Base-by-base conservation (phyloP, 2,888 invertebrate genomes). In the Drosophila merina region DNA sequence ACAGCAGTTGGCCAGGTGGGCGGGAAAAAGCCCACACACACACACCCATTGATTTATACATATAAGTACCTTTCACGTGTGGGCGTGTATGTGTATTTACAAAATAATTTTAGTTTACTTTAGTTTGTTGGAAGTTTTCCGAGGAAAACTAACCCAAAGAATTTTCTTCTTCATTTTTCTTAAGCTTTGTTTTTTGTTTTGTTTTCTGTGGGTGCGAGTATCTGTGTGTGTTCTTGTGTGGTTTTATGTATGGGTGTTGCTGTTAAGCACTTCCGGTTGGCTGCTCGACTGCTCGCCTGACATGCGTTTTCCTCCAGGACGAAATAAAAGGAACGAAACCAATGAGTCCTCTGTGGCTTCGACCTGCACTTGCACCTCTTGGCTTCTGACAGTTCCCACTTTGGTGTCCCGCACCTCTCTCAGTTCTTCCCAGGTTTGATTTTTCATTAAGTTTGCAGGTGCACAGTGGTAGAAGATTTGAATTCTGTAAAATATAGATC, bases 201-300 rank as follows among this genome's bases (percentile, higher is more conserved):
- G 38, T 36, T 57, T 50, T 47, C n/a, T 8, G 30, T 12, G 5
- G 7, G 7, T 20, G 20, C 2, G 20, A 20, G 28, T 9, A n/a
- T 25, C 26, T 52, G 28, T 28, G 47, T 40, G 12, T 47, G 20
- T 14, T 58, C n/a, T 36, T 62, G 33, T 44, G 33, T 58, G 60
- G 44, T 55, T 51, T 45, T 36, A 45, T 42, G 42, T 64, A 59
- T 57, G 55, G 57, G 80, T 75, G 72, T 78, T 84, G 68, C 74
- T 86, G 79, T 71, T 85, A 84, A 84, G 88, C 76, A 77, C 74
- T 86, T 88, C 88, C 86, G 79, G 64, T 74, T 72, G 88, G 72
- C 74, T 75, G 82, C 74, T 67, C 42, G 54, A 42, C 86, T 86
- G 69, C 59, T 71, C 60, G 54, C 55, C 63, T 72, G 81, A 80